These are phyloP conservation scores for Bombyx huttoni DNA, from an alignment of 2,888 invertebrate species.

Conservation along the genomic window DNA sequence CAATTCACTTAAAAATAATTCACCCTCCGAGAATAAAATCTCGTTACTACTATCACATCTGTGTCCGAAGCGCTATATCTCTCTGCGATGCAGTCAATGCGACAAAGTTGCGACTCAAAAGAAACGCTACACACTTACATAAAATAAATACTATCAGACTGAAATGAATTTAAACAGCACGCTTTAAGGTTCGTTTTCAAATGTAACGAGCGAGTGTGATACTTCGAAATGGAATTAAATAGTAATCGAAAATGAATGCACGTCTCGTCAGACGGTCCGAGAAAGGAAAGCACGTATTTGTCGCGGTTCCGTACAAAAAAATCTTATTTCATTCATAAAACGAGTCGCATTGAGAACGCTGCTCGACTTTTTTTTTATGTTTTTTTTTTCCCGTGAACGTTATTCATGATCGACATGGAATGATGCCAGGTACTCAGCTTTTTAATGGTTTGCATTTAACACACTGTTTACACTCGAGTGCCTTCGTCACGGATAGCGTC, in stretches of 20 bases:
- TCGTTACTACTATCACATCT: slow-evolving; percentile 53
- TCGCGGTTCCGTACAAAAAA: slow-evolving; percentile 59
- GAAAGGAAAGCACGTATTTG: slow-evolving; percentile 71
- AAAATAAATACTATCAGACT: slow-evolving; percentile 2
- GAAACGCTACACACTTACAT: slow-evolving; percentile 31
- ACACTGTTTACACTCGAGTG: slow-evolving; percentile 60
- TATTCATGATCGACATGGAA: slow-evolving; percentile 61
- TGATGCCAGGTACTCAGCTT: slow-evolving; percentile 47
- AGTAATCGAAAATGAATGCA: slow-evolving; percentile 61
- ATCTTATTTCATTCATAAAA: slow-evolving; percentile 72
- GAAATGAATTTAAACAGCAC: slow-evolving; percentile 13
- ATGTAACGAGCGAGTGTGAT: slow-evolving; percentile 15
- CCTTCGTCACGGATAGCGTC: slow-evolving; percentile 39
- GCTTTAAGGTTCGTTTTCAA: slow-evolving; percentile 13
- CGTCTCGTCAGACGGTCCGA: slow-evolving; percentile 43
- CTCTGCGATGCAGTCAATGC: slow-evolving; percentile 24
- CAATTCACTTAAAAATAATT: slow-evolving; percentile 14
- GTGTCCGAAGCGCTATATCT: slow-evolving; percentile 38
- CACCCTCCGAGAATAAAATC: slow-evolving; percentile 36
- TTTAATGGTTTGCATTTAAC: slow-evolving; percentile 43
- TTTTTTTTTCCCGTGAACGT: slow-evolving; percentile 18
- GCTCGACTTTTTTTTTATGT: slow-evolving; percentile 29
- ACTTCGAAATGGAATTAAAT: slow-evolving; percentile 32
- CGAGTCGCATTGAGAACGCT: slow-evolving; percentile 58
- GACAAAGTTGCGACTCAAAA: slow-evolving; percentile 32